These are phyloP conservation scores for Sphenopsis melanotis DNA, from an alignment of 2,797 vertebrate genomes.

Conservation along the genomic window DNA sequence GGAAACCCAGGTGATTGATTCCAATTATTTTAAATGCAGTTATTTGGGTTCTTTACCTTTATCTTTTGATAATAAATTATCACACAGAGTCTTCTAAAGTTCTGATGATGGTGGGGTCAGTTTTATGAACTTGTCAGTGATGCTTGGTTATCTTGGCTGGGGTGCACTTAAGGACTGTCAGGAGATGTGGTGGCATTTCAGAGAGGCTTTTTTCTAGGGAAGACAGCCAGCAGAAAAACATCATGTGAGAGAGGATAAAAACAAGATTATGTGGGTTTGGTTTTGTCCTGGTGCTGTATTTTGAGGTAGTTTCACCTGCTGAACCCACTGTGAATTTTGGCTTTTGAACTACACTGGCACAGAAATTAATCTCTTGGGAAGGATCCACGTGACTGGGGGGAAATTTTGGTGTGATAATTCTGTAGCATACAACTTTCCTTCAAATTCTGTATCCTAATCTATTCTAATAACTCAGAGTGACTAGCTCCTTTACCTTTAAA, in stretches of 20 bases:
- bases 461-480: background rate
- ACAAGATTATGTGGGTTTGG: background rate
- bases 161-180: background rate
- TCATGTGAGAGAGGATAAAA: background rate
- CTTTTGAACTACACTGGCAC: background rate
- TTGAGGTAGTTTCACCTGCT: background rate
- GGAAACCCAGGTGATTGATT: background rate
- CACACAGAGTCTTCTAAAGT: background rate
- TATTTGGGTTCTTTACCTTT: background rate
- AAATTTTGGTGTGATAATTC: background rate
- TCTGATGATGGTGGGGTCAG: background rate
- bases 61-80: background rate
- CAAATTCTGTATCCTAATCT: background rate
- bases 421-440: background rate
- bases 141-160: background rate
- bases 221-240: background rate
- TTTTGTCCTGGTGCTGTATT: background rate
- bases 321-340: background rate
- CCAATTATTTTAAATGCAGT: background rate
- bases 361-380: background rate
- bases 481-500: background rate
- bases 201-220: background rate
- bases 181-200: background rate
- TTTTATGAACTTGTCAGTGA: background rate
- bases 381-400: accelerated